Conservation (phyloP, 2,888 invertebrate species). For the Drosophila picticornis region DNA sequence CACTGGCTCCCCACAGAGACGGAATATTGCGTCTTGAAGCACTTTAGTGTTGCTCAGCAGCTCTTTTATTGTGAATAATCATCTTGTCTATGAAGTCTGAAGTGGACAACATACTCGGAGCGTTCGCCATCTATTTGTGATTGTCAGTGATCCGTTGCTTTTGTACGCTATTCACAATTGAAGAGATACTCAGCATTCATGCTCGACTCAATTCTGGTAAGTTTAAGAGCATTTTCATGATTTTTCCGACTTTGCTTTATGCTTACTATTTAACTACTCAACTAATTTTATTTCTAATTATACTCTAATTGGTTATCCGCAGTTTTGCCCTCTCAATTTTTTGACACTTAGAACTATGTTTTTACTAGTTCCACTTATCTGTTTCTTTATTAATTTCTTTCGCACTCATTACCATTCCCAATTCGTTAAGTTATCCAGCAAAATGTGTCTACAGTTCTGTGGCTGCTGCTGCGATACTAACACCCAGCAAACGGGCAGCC, state of each 20-base stretch:
- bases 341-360: background rate
- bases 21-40: background rate
- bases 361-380: too few relatives aligned
- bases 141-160: background rate
- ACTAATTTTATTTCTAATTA: background rate
- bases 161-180: background rate
- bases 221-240: background rate
- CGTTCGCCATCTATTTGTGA: too few relatives aligned
- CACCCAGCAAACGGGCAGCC: background rate
- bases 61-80: background rate
- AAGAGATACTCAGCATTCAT: background rate
- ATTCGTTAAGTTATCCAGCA: too few relatives aligned
- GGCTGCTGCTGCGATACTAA: slow-evolving; percentile 12
- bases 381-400: background rate
- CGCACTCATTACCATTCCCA: background rate
- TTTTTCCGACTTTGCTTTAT: background rate
- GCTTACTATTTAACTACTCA: background rate
- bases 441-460: slow-evolving; percentile 28
- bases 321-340: background rate
- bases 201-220: background rate
- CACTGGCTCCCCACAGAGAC: background rate
- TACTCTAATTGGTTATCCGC: background rate
- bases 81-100: background rate
- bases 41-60: background rate
- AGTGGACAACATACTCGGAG: background rate